Base-by-base conservation (phyloP, 1,140 invertebrate species). In the Macrobrachium rosenbergii region DNA sequence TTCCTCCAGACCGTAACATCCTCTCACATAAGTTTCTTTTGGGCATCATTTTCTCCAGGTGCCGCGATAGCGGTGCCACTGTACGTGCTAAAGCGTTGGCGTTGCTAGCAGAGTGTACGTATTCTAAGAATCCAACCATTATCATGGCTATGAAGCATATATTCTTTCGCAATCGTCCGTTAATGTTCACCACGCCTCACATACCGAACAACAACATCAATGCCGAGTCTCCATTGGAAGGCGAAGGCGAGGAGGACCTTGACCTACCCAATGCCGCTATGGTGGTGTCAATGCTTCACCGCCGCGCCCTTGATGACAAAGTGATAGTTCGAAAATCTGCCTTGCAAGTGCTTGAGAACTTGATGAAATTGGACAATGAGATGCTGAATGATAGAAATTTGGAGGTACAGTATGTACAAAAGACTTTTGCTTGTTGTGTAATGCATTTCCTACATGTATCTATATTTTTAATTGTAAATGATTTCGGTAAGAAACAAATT, bases 11-110 rank as follows among this genome's bases (percentile, higher is more conserved):
- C 67, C 86, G 83, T 16, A 82, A 90, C 28, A 63, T 88, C 28
- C 83, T 91, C 14, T 91, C 90, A 5, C 92, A 92, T 85, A 92
- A 90, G 77, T 92, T 93, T 73, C 89, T 95, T 5, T 88, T 95
- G 16, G 92, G 92, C 16, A 91, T 93, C 7, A 91, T 94, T 37
- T 89, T 94, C 62, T 92, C 91, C 12, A 91, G 93, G 63, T 94
- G 93, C 89, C 91, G 91, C 37, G 94, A 95, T 91, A 90, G 90
- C 10, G 94, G 94, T 17, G 93, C 93, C 58, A 92, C 93, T 91
- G 93, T 95, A 8, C 91, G 94, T 88, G 92, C 94, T 5, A 93
- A 94, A 91, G 94, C 94, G 1, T 92, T 95, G 88, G 90, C 92
- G 0, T 92, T 93, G 21, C 90, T 95, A 14, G 92, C 93, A 0